Evolutionary conservation across 2,888 invertebrate genomes (phyloP).

Genomic region (Cerastoderma edule): DNA sequence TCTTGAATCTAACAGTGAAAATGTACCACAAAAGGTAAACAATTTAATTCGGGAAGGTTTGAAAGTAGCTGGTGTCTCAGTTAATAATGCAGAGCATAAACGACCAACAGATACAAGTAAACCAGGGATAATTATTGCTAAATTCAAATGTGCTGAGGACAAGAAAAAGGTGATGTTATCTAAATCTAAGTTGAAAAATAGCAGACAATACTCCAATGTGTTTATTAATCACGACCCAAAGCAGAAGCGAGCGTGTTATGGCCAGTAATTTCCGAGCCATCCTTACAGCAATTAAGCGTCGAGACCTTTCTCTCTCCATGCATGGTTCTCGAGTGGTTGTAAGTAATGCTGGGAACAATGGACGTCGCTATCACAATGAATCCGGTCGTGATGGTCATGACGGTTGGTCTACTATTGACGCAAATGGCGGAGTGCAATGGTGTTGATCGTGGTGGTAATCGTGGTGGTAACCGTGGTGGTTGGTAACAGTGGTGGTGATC

Average conservation of each 20-base stretch:
- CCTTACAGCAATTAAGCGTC: not conserved
- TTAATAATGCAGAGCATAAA: not conserved
- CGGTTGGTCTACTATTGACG: constrained; percentile 1
- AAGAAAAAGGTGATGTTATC: not conserved
- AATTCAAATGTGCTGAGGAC: not conserved
- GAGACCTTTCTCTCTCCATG: not conserved
- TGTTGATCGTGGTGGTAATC: not conserved
- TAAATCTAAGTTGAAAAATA: not conserved
- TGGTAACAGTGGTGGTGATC: not conserved
- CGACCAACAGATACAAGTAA: not conserved
- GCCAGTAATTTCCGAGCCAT: constrained; percentile 3
- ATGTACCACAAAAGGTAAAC: constrained; percentile 4
- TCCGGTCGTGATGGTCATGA: too few relatives aligned
- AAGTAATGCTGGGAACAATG: not conserved
- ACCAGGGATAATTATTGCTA: not conserved
- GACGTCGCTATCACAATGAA: too few relatives aligned
- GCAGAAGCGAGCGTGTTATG: not conserved
- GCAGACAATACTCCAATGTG: not conserved
- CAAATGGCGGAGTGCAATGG: too few relatives aligned
- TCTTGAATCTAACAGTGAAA: constrained; percentile 19
- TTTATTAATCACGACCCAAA: constrained; percentile 11
- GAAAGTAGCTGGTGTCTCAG: not conserved
- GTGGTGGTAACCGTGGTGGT: not conserved
- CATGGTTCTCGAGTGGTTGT: constrained; percentile 4
- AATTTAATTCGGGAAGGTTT: not conserved